Evolutionary conservation across 2,797 vertebrate genomes (phyloP), one percentile per base, ranked within the genome.

Genomic region (Dicrostonyx torquatus): DNA sequence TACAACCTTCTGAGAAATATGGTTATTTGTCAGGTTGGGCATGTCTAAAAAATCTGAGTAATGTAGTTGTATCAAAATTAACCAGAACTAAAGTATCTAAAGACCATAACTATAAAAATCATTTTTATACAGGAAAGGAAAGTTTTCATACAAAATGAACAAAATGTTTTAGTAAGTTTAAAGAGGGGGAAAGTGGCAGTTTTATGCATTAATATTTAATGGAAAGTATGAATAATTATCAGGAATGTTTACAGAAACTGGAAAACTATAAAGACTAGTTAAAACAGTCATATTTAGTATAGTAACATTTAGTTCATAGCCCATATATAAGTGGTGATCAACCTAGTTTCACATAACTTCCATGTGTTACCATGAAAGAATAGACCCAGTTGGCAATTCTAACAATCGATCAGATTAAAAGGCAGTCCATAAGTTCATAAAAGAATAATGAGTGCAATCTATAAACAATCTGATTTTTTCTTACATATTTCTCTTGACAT

Each of bases 121-220:
- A 92, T 87, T 92, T 79, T 10, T 86, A 11, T 77, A 53, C 20
- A 83, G 34, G 37, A 24, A 89, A 78, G 40, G 55, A 22, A 77
- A 78, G 15, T 43, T 68, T 93, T 92, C 70, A 43, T 40, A 12
- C 55, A 70, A n/a, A 8, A 18, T 48, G 37, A 93, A 53, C 22
- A 82, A 68, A 70, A 79, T 11, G 24, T 53, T 85, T 31, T 72
- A 55, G 11, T 78, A 90, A 60, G 58, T 66, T 58, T 66, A 77
- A 76, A 29, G 50, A 62, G 29, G 50, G 6, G 10, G 66, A 62
- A 72, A 86, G 17, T 83, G 17, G 22, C 37, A 80, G 31, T 80
- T 95, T 89, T 77, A 60, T 76, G 40, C 55, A 75, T 60, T 76
- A 50, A 77, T 14, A 80, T 77, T 89, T 84, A 92, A 92, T 82